A percentile compares a stretch with the other conserved stretches of the same genome.
phyloP scores from a whole-genome alignment of 1,140 invertebrate genomes.

The Trypoxylus dichotomus region DNA sequence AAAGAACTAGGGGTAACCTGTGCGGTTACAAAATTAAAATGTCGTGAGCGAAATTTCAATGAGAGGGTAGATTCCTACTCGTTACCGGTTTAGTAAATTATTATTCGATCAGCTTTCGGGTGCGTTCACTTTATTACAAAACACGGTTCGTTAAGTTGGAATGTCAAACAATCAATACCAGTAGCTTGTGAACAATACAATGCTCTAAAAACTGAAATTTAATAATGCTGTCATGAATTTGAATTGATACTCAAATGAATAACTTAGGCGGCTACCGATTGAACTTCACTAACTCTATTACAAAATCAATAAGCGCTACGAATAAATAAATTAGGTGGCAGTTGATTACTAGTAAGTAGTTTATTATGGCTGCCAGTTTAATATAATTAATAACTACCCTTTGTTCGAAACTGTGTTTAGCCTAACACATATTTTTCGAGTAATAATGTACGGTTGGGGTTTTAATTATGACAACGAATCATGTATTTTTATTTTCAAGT shows the following conservation, averaged over 20 bases:
- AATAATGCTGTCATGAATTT: background rate
- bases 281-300: too few relatives aligned
- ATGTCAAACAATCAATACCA: slow-evolving; percentile 13
- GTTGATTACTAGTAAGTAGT: too few relatives aligned
- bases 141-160: slow-evolving; percentile 11
- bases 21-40: background rate
- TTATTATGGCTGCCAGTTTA: too few relatives aligned
- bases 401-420: too few relatives aligned
- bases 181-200: background rate
- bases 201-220: background rate
- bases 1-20: background rate
- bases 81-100: background rate
- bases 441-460: too few relatives aligned
- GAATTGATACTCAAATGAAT: background rate
- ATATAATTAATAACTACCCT: too few relatives aligned
- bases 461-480: too few relatives aligned
- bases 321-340: too few relatives aligned
- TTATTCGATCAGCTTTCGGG: background rate
- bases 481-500: too few relatives aligned
- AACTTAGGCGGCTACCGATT: background rate
- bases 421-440: too few relatives aligned
- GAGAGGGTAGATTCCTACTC: background rate
- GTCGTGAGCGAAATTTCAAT: background rate
- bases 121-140: slow-evolving; percentile 3
- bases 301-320: too few relatives aligned